Percentiles rank a stretch among this genome's conserved stretches.
Evolutionary conservation across 2,797 vertebrate genomes (phyloP).

Genomic region (Ibycter americanus): DNA sequence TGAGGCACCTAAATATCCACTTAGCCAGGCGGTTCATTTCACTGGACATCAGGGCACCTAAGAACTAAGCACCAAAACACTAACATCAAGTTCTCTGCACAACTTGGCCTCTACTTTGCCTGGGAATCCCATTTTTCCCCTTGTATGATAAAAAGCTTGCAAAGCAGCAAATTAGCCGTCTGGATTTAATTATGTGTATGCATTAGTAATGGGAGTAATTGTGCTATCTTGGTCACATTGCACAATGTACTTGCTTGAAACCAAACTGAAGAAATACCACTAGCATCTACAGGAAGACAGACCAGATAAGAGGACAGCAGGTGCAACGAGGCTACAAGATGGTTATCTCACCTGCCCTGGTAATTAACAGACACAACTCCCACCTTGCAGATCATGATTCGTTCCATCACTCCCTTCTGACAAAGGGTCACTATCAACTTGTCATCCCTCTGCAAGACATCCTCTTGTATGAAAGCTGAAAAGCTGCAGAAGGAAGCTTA

Average conservation of each 20-base stretch:
- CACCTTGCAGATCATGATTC: neutral
- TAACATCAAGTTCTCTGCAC: neutral
- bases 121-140: neutral
- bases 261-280: neutral
- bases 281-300: neutral
- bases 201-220: neutral
- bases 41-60: neutral
- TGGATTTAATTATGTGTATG: slow-evolving; percentile 15
- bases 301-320: neutral
- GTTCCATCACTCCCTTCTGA: neutral
- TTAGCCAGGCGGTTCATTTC: neutral
- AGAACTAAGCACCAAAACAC: neutral
- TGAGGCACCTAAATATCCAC: neutral
- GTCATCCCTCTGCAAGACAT: neutral
- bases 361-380: neutral
- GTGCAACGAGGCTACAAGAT: neutral
- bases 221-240: neutral
- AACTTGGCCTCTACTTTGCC: neutral
- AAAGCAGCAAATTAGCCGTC: slow-evolving; percentile 6
- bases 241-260: neutral
- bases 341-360: neutral
- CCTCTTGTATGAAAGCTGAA: neutral
- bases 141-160: slow-evolving; percentile 2
- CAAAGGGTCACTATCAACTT: neutral
- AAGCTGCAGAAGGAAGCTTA: neutral